A percentile compares a stretch with the other conserved stretches of the same genome.
phyloP scores from a whole-genome alignment of 2,797 vertebrate species.

The Eulemur rubriventer region DNA sequence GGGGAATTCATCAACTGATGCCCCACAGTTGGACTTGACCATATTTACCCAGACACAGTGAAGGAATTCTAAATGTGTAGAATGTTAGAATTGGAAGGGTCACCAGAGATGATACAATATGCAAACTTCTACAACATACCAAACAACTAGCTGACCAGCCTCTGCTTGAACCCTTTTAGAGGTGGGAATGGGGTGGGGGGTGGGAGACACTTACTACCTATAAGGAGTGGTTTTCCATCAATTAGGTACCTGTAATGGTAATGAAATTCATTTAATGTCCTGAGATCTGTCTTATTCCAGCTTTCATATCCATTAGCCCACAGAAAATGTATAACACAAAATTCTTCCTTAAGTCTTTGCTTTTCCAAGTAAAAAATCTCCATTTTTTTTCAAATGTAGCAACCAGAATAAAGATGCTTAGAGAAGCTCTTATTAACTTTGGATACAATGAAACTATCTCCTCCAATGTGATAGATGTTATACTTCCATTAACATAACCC shows the following conservation, averaged over 20 bases:
- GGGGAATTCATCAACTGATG: not conserved
- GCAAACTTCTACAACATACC: not conserved
- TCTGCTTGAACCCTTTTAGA: constrained; percentile 2
- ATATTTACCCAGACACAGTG: not conserved
- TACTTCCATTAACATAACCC: constrained; percentile 5
- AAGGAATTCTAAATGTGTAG: constrained; percentile 23
- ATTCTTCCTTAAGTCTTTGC: not conserved
- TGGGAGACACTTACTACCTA: not conserved
- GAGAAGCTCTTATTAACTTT: not conserved
- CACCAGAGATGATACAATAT: not conserved
- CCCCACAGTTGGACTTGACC: not conserved
- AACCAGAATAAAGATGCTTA: not conserved
- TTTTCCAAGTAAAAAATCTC: constrained; percentile 29
- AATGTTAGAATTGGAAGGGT: not conserved
- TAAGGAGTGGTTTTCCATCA: not conserved
- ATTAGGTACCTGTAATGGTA: not conserved
- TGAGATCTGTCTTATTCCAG: not conserved
- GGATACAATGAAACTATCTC: constrained; percentile 15
- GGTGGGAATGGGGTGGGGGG: too few relatives aligned
- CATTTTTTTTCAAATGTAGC: constrained; percentile 12
- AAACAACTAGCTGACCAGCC: not conserved
- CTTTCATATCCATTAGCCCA: not conserved
- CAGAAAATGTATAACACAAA: constrained; percentile 32
- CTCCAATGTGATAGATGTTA: not conserved
- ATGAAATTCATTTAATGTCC: not conserved